phyloP scores from a whole-genome alignment of 2,797 vertebrate genomes.

The Rhynchotus rufescens region DNA sequence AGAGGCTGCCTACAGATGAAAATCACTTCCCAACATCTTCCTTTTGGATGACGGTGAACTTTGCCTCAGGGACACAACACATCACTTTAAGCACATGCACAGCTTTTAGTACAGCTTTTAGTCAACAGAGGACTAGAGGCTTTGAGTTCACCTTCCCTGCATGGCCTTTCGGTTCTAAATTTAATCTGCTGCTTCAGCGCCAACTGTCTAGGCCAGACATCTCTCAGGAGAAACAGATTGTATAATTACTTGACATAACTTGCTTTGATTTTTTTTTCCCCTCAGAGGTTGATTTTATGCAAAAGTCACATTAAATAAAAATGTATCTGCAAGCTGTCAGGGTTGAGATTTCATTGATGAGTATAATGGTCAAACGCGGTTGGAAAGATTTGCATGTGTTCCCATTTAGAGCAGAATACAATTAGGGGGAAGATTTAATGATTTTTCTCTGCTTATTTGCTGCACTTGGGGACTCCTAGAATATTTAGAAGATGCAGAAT shows the following conservation, averaged over 20 bases:
- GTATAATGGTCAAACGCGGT: not conserved
- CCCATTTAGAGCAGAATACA: not conserved
- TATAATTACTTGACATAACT: conserved; percentile 33
- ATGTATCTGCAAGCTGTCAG: not conserved
- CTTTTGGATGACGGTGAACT: not conserved
- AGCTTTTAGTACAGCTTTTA: conserved; percentile 2
- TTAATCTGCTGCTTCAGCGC: conserved; percentile 5
- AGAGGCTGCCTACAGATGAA: not conserved
- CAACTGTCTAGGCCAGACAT: conserved; percentile 13
- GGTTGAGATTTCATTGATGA: not conserved
- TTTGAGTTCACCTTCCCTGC: not conserved
- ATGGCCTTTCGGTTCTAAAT: conserved; percentile 31
- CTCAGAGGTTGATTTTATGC: not conserved
- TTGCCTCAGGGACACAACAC: not conserved
- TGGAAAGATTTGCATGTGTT: not conserved
- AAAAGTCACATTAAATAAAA: conserved; percentile 38
- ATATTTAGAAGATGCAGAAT: not conserved
- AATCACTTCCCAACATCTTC: not conserved
- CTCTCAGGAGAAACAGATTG: conserved; percentile 42
- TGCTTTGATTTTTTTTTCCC: not conserved
- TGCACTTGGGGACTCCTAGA: rapidly evolving
- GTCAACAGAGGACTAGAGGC: not conserved
- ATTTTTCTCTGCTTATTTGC: not conserved
- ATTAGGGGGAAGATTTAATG: not conserved
- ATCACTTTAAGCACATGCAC: not conserved